Conservation (phyloP, 2,797 vertebrate genomes). For the Rhynchonycteris naso region DNA sequence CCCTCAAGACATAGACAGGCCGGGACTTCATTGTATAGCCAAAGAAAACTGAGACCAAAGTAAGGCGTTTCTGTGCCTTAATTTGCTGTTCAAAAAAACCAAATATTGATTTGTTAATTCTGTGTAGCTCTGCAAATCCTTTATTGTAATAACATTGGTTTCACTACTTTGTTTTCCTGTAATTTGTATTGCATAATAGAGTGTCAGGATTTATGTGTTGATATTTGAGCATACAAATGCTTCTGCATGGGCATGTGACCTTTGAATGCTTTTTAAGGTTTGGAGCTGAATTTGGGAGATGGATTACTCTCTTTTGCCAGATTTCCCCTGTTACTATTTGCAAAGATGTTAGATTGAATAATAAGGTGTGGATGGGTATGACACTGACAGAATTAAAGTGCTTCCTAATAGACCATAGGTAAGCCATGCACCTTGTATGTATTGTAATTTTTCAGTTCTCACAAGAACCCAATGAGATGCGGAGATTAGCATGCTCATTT, state of each 20-base stretch:
- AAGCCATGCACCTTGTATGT: background rate
- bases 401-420: background rate
- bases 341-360: background rate
- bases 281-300: constrained; percentile 17
- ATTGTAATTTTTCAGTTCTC: background rate
- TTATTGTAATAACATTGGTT: constrained; percentile 19
- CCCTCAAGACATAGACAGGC: background rate
- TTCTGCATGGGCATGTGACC: background rate
- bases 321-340: background rate
- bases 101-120: background rate
- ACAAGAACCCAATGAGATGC: background rate
- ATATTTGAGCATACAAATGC: background rate
- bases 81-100: background rate
- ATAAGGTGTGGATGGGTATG: background rate
- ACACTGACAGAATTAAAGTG: background rate
- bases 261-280: constrained; percentile 29
- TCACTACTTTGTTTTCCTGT: constrained; percentile 11
- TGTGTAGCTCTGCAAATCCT: background rate
- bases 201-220: background rate
- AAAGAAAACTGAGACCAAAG: constrained; percentile 21
- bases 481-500: background rate
- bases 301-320: background rate
- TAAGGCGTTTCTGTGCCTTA: constrained; percentile 25
- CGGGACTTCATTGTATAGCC: background rate
- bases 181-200: background rate